Evolutionary conservation across 2,888 invertebrate genomes (phyloP), one percentile per base, ranked within the genome.

Genomic region (Drosophila prolongata): DNA sequence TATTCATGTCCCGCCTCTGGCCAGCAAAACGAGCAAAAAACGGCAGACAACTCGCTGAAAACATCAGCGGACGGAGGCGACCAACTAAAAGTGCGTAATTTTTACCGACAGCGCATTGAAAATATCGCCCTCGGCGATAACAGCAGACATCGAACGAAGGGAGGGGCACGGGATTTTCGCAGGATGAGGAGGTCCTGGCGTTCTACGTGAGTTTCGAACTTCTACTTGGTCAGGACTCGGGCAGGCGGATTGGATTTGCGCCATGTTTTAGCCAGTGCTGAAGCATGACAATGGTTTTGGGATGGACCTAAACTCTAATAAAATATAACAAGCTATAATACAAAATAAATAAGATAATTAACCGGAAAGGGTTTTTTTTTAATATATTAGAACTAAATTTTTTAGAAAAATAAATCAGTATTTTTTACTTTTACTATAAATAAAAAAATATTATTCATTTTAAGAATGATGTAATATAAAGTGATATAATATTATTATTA

Each of bases 21-120:
- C 87, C 67, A 80, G 67, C 71, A 62, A 70, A 70, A 71, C 40
- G 54, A 66, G 65, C 61, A 75, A 43, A 35, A 35, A 37, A 34
- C 40, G 40, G 8, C 44, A 42, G 57, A 54, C 50, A 71, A 52
- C 56, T 60, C 73, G 78, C 79, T 75, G 79, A 80, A 78, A 81
- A 81, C 85, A 69, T 71, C 79, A 61, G 66, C 71, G 76, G 54
- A 47, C 55, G 61, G 37, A 65, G 68, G 60, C 68, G 70, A 77
- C 75, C 65, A 87, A 77, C 88, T 83, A 87, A 85, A 85, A 88
- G 88, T 87, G 88, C 88, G 88, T 83, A 87, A 87, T 83, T 83
- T 85, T 84, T 81, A 85, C 81, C 85, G 79, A 78, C 82, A 84
- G 85, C 79, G 76, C 85, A 85, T 85, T 77, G 82, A 85, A 81